Evolutionary conservation across 2,888 invertebrate genomes (phyloP).

Genomic region (Pristionchus japonicus): DNA sequence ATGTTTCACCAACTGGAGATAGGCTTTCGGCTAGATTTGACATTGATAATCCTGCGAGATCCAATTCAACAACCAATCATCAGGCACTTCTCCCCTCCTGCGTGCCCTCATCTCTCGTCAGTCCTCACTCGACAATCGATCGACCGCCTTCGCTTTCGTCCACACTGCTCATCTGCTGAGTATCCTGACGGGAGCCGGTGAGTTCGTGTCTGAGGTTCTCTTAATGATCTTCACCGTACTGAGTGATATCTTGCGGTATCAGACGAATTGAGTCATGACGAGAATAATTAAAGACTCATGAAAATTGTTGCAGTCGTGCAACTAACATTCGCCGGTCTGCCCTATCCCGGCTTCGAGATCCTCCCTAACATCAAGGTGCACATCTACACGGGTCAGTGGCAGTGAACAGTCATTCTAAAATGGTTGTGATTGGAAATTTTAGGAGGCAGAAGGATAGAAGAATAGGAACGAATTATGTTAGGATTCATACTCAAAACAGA

Average conservation of each 20-base stretch:
- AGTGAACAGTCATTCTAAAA: background rate
- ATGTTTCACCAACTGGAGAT: no score
- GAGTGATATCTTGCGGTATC: no score
- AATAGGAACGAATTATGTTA: no score
- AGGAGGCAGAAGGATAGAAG: no score
- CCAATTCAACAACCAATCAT: no score
- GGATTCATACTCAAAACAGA: no score
- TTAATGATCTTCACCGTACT: no score
- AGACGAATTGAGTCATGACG: no score
- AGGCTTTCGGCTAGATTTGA: background rate
- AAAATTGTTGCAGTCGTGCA: conserved; percentile 6
- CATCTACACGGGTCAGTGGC: conserved; percentile 36
- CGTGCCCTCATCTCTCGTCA: conserved; percentile 27
- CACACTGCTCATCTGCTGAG: conserved; percentile 16
- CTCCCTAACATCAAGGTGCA: conserved; percentile 21
- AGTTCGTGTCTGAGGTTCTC: no score
- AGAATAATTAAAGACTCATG: background rate
- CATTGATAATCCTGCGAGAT: no score
- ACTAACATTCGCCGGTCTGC: background rate
- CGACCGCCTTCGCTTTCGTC: conserved; percentile 36
- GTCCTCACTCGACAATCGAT: background rate
- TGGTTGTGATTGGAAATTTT: no score
- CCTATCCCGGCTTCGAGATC: conserved; percentile 39
- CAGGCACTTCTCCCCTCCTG: conserved; percentile 42
- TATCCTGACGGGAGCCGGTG: background rate